Conservation (phyloP, 2,113 vertebrate genomes). For the Alouatta palliata region DNA sequence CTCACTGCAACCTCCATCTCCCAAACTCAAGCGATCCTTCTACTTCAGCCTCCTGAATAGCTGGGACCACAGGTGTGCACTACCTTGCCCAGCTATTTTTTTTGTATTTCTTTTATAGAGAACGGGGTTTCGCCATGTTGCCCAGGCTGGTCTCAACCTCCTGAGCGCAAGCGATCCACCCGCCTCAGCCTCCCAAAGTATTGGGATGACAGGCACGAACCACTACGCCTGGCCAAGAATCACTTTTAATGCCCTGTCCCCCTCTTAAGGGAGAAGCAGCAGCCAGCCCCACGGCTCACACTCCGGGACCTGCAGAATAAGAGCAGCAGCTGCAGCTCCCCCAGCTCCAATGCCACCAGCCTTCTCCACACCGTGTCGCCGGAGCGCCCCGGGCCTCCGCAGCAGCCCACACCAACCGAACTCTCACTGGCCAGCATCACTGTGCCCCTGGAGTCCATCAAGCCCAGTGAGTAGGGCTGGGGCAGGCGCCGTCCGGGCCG, state of each 20-base stretch:
- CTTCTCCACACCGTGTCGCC: conserved; percentile 70
- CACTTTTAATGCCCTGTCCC: not conserved
- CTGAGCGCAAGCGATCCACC: too few species aligned
- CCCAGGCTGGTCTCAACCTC: too few species aligned
- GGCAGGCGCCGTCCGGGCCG: not conserved
- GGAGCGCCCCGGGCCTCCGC: conserved; percentile 40
- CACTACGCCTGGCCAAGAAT: not conserved
- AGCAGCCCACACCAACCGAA: conserved; percentile 77
- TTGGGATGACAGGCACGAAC: too few species aligned
- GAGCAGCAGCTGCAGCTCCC: conserved; percentile 77
- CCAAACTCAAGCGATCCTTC: too few species aligned
- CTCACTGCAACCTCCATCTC: too few species aligned
- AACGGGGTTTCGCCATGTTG: too few species aligned
- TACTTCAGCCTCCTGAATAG: too few species aligned
- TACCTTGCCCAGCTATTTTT: too few species aligned
- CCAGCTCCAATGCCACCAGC: conserved; percentile 74
- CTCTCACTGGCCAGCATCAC: conserved; percentile 90
- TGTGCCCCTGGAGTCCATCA: conserved; percentile 96
- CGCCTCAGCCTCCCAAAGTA: too few species aligned
- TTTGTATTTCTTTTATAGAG: too few species aligned
- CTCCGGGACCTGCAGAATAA: conserved; percentile 95
- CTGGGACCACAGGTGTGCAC: too few species aligned
- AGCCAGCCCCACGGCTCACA: conserved; percentile 88
- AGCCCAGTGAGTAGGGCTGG: conserved; percentile 90
- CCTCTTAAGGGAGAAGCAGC: conserved; percentile 91